Evolutionary conservation across 2,113 vertebrate species (phyloP).

Genomic region (Alligator mississippiensis): DNA sequence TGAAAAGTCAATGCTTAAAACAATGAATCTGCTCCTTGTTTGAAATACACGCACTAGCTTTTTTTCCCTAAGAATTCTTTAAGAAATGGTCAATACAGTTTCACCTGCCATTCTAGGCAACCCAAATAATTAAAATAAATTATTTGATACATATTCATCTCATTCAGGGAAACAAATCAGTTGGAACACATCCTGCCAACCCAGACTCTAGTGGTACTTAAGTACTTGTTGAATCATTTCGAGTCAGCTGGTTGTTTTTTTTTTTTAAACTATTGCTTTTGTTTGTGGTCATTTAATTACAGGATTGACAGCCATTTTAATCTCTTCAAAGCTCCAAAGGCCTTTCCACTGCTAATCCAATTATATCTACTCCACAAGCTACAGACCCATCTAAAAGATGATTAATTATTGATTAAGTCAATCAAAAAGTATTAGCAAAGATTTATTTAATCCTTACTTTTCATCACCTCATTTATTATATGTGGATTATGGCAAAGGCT

Average conservation of each 20-base stretch:
- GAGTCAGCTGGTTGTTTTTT: conserved; percentile 65
- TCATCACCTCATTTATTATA: conserved; percentile 74
- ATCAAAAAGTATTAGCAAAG: conserved; percentile 84
- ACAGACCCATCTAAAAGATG: conserved; percentile 83
- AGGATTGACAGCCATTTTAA: conserved; percentile 95
- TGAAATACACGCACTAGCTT: conserved; percentile 53
- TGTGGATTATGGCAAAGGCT: conserved; percentile 70
- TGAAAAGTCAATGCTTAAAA: conserved; percentile 75
- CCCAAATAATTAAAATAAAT: conserved; percentile 2
- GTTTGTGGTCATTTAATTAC: conserved; percentile 93
- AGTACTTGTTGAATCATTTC: conserved; percentile 76
- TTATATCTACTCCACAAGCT: conserved; percentile 94
- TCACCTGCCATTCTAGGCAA: conserved; percentile 63
- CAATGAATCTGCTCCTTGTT: conserved; percentile 72
- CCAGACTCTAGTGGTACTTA: conserved; percentile 55
- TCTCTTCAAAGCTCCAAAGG: conserved; percentile 94
- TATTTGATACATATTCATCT: conserved; percentile 25
- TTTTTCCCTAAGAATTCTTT: conserved; percentile 18
- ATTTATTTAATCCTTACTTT: conserved; percentile 79
- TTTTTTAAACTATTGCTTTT: conserved; percentile 76
- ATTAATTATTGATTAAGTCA: conserved; percentile 89
- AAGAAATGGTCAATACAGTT: conserved; percentile 26
- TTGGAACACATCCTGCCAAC: conserved; percentile 62
- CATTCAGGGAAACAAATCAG: conserved; percentile 53
- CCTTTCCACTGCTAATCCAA: conserved; percentile 94